phyloP scores from a whole-genome alignment of 2,888 invertebrate species.

The Tipula lateralis region DNA sequence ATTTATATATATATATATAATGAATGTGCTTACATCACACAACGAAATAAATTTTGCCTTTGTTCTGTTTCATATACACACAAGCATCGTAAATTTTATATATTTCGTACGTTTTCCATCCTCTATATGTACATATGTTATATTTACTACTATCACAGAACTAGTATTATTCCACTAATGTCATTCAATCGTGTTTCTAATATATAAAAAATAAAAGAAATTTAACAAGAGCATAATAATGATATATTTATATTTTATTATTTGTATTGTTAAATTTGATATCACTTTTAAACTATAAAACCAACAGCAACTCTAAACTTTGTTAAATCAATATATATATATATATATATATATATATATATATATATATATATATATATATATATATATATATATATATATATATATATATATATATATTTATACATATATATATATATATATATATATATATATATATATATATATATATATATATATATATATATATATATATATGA shows the following conservation, averaged over 20 bases:
- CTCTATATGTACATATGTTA: neutral
- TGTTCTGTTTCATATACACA: neutral
- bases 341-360: neutral
- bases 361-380: no score
- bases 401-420: no score
- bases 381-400: no score
- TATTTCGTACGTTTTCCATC: neutral
- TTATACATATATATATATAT: no score
- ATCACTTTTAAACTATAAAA: neutral
- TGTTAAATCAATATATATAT: neutral
- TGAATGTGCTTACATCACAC: neutral
- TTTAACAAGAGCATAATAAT: neutral
- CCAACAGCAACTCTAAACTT: neutral
- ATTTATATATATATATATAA: neutral
- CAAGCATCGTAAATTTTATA: neutral
- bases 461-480: no score
- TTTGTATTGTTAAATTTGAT: neutral
- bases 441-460: no score
- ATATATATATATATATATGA: no score
- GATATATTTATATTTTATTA: neutral
- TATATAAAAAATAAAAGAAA: neutral
- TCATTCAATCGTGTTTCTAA: conserved; percentile 1
- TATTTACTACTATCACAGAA: neutral
- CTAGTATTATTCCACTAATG: neutral
- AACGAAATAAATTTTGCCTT: neutral